Evolutionary conservation across 2,113 vertebrate species (phyloP).

Genomic region (Gopherus evgoodei): DNA sequence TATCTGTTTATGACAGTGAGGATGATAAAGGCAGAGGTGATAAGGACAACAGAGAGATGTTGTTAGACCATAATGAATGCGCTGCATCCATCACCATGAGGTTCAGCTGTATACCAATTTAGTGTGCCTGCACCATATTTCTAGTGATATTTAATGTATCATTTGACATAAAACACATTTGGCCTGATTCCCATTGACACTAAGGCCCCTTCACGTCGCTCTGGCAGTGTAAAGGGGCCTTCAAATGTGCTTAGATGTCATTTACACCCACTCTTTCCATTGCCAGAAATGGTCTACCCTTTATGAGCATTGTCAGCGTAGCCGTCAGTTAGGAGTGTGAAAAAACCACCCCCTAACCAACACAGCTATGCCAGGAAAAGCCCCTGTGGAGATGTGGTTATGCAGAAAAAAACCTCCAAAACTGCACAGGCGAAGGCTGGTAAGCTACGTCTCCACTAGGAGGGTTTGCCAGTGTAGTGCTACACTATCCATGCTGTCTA

Average conservation of each 20-base stretch:
- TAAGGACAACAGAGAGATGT: fast-evolving
- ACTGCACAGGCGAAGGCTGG: not conserved
- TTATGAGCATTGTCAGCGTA: constrained; percentile 2
- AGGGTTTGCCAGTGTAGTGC: not conserved
- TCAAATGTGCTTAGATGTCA: constrained; percentile 34
- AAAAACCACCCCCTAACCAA: not conserved
- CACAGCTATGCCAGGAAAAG: not conserved
- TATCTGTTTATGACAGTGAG: not conserved
- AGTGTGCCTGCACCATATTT: not conserved
- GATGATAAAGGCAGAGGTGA: not conserved
- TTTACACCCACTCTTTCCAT: not conserved
- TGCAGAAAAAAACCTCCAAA: constrained; percentile 27
- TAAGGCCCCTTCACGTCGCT: not conserved
- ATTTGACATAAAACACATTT: constrained; percentile 7
- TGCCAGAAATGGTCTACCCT: constrained; percentile 33
- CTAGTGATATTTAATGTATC: not conserved
- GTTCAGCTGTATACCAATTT: fast-evolving
- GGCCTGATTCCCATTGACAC: not conserved
- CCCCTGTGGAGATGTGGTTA: not conserved
- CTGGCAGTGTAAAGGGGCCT: not conserved
- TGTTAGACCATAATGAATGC: not conserved
- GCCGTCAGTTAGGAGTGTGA: constrained; percentile 40
- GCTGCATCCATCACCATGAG: not conserved
- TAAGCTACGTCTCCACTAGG: not conserved
- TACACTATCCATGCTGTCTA: not conserved